Percentiles rank a stretch among this genome's conserved stretches.
These are phyloP conservation scores for Synergus umbraculus DNA, from an alignment of 2,888 invertebrate species.

Conservation along the genomic window DNA sequence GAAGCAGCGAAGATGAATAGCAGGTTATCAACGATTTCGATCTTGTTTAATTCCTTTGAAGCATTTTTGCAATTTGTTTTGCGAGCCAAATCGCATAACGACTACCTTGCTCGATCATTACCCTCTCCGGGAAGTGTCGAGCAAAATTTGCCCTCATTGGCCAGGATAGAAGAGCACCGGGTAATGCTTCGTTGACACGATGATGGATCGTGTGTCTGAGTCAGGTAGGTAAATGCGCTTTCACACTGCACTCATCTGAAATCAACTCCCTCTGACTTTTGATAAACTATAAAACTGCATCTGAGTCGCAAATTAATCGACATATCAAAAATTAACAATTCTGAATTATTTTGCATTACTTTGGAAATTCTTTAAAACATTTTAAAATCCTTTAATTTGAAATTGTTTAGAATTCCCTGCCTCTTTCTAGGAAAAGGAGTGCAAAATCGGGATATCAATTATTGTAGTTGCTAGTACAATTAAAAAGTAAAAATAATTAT, in stretches of 20 bases:
- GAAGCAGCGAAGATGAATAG: slow-evolving; percentile 18
- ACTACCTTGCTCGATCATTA: slow-evolving; percentile 35
- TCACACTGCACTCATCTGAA: slow-evolving; percentile 49
- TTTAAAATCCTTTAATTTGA: no score
- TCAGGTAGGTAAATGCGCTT: slow-evolving; percentile 62
- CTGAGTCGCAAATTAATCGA: background rate
- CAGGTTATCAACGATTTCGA: slow-evolving; percentile 13
- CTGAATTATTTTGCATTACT: no score
- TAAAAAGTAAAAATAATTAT: no score
- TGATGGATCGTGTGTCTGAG: slow-evolving; percentile 72
- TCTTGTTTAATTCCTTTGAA: slow-evolving; percentile 22
- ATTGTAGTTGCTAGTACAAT: no score
- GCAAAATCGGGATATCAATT: no score
- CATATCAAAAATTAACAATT: no score
- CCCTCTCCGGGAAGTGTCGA: slow-evolving; percentile 34
- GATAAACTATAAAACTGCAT: background rate
- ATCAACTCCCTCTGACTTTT: slow-evolving; percentile 10
- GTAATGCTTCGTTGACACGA: slow-evolving; percentile 72
- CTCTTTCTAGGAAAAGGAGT: no score
- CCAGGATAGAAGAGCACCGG: slow-evolving; percentile 43
- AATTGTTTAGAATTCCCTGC: no score
- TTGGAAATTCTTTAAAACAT: no score
- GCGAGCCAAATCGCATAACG: background rate
- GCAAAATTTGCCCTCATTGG: slow-evolving; percentile 24
- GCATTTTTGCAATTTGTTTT: slow-evolving; percentile 35